Evolutionary conservation across 2,113 vertebrate species (phyloP).

Genomic region (Sylvietta virens): DNA sequence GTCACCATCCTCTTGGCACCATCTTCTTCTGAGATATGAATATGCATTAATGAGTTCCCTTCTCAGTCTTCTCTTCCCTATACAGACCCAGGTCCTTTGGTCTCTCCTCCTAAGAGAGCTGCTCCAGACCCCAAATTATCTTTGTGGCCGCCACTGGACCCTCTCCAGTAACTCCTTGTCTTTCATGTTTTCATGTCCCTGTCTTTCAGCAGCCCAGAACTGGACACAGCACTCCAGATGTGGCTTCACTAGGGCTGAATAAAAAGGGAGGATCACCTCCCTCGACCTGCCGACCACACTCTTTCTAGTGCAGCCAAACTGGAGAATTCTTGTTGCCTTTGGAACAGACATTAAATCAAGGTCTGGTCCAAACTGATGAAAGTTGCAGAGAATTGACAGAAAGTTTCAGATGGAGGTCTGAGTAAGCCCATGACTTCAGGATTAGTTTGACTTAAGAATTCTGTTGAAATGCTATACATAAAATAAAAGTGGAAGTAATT

Average conservation of each 20-base stretch:
- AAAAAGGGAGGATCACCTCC: not conserved
- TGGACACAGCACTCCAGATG: not conserved
- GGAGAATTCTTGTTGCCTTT: not conserved
- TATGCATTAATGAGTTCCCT: not conserved
- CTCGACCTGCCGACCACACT: fast-evolving
- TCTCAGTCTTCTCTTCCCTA: not conserved
- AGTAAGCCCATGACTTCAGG: not conserved
- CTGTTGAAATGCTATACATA: not conserved
- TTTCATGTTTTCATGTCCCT: too few relatives aligned
- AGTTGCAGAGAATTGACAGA: not conserved
- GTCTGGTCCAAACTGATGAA: not conserved
- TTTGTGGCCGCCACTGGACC: not conserved
- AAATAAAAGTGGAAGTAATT: not conserved
- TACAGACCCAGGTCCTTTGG: not conserved
- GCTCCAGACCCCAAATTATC: not conserved
- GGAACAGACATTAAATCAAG: not conserved
- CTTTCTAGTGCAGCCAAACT: not conserved
- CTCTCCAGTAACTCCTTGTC: not conserved
- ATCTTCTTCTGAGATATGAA: not conserved
- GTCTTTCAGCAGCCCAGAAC: not conserved
- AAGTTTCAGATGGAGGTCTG: not conserved
- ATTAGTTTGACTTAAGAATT: not conserved
- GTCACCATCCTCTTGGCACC: not conserved
- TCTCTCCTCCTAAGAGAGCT: not conserved
- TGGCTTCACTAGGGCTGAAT: not conserved